A percentile compares a stretch with the other conserved stretches of the same genome.
phyloP scores from a whole-genome alignment of 2,797 vertebrate genomes.

The Tolypeutes matacus region DNA sequence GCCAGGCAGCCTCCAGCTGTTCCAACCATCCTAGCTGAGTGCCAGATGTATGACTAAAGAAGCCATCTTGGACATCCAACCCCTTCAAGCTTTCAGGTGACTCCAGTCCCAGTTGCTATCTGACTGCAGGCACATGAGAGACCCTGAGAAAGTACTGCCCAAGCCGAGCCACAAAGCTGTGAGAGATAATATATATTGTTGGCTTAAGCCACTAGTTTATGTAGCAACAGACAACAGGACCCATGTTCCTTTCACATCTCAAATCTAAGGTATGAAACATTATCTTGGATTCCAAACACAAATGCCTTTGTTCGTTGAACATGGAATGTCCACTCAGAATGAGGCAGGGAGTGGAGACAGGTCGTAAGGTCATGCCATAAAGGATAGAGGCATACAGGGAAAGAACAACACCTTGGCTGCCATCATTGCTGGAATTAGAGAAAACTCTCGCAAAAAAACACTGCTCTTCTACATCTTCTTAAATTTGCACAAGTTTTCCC shows the following conservation, averaged over 20 bases:
- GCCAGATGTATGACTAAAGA: fast-evolving
- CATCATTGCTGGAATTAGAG: background rate
- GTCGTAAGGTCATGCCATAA: fast-evolving
- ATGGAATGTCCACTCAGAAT: background rate
- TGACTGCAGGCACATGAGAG: background rate
- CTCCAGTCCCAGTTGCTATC: background rate
- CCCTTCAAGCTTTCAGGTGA: background rate
- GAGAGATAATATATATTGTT: fast-evolving
- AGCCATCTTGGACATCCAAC: background rate
- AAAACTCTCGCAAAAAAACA: background rate
- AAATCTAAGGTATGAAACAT: background rate
- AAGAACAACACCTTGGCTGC: fast-evolving
- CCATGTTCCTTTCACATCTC: fast-evolving
- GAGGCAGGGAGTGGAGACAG: background rate
- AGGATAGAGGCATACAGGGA: fast-evolving
- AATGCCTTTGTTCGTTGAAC: background rate
- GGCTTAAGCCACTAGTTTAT: fast-evolving
- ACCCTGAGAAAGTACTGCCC: background rate
- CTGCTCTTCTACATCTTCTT: background rate
- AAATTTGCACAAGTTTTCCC: background rate
- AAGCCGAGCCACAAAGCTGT: background rate
- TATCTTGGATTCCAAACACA: background rate
- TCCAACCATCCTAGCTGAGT: fast-evolving
- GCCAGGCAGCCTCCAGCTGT: fast-evolving
- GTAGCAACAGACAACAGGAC: too few relatives aligned